Evolutionary conservation across 2,888 invertebrate species (phyloP).

Genomic region (Sphaerophoria taeniata): DNA sequence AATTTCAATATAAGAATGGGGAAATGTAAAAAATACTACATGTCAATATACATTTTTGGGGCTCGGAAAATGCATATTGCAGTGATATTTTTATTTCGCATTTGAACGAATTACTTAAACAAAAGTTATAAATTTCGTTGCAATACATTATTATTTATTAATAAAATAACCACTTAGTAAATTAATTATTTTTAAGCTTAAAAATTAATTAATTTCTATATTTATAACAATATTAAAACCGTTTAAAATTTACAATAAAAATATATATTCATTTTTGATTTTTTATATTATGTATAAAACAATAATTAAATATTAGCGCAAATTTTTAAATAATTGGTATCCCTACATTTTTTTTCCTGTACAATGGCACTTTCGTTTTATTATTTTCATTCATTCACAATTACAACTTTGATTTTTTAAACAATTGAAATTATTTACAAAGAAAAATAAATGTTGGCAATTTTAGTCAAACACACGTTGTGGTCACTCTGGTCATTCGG

Average conservation of each 20-base stretch:
- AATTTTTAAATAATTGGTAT: slow-evolving; percentile 10
- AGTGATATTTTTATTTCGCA: slow-evolving; percentile 3
- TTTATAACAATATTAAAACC: neutral
- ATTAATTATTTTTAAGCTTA: slow-evolving; percentile 8
- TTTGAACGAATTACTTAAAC: neutral
- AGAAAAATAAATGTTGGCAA: slow-evolving; percentile 42
- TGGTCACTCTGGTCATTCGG: slow-evolving; percentile 80
- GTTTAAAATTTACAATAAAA: slow-evolving; percentile 23
- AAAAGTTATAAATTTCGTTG: slow-evolving; percentile 49
- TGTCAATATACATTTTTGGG: slow-evolving; percentile 68
- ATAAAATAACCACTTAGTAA: neutral
- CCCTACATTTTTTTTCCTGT: slow-evolving; percentile 38
- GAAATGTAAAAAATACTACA: neutral
- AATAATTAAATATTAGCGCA: neutral
- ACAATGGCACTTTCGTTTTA: slow-evolving; percentile 68
- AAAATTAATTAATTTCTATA: neutral
- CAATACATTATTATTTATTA: slow-evolving; percentile 32
- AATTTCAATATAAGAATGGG: neutral
- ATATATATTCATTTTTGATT: neutral
- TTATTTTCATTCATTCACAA: slow-evolving; percentile 17
- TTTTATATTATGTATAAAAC: neutral
- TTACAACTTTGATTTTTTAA: slow-evolving; percentile 4
- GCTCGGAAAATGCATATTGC: slow-evolving; percentile 66
- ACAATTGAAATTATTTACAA: slow-evolving; percentile 29
- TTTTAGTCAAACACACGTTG: slow-evolving; percentile 81